Percentiles rank a stretch among this genome's conserved stretches.
phyloP scores from a whole-genome alignment of 2,113 vertebrate species.

The Caloenas nicobarica region DNA sequence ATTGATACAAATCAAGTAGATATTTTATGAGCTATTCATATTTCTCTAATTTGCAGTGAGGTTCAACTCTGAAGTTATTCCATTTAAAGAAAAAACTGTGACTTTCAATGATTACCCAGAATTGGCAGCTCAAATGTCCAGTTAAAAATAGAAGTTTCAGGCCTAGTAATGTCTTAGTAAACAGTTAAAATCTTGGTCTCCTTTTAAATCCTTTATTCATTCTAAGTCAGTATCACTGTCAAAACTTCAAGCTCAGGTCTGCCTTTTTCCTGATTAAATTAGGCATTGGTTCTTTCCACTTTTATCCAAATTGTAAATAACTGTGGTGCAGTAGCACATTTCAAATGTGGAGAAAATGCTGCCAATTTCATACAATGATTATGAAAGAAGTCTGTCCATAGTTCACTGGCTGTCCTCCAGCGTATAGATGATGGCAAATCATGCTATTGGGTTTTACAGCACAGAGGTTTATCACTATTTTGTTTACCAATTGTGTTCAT shows the following conservation, averaged over 20 bases:
- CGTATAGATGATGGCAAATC: background rate
- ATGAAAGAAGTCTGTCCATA: background rate
- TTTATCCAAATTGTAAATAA: background rate
- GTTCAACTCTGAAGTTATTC: background rate
- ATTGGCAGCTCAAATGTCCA: background rate
- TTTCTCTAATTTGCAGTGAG: background rate
- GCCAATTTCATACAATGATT: background rate
- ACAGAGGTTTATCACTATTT: background rate
- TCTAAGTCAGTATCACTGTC: background rate
- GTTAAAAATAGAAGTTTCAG: background rate
- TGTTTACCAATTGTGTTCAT: background rate
- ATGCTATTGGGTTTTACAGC: background rate
- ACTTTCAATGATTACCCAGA: background rate
- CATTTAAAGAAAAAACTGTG: background rate
- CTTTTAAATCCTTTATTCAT: background rate
- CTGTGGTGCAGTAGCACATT: background rate
- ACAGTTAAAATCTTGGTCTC: background rate
- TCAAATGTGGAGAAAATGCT: background rate
- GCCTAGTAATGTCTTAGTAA: background rate
- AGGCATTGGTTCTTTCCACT: background rate
- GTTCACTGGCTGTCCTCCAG: background rate
- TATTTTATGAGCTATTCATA: background rate
- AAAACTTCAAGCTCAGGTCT: background rate
- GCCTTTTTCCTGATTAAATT: background rate
- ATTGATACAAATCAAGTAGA: background rate